These are phyloP conservation scores for Falcaria lacertinaria DNA, from an alignment of 2,888 invertebrate species.

Conservation along the genomic window DNA sequence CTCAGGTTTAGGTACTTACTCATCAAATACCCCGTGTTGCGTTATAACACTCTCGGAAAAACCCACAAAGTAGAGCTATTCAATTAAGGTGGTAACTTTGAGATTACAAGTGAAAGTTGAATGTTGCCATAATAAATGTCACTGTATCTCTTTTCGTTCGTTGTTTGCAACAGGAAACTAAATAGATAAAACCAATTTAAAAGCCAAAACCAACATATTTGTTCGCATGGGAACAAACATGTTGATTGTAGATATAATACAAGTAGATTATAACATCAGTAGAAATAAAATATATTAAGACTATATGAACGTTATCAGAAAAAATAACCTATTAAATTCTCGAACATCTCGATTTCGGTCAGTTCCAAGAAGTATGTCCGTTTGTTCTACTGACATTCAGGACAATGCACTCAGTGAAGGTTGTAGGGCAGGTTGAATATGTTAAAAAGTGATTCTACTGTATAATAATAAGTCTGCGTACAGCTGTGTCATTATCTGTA, in stretches of 20 bases:
- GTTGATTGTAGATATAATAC: constrained; percentile 8
- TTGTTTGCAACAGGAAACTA: no score
- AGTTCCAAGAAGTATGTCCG: constrained; percentile 12
- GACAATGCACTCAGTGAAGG: neutral
- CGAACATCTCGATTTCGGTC: constrained; percentile 21
- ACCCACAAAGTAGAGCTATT: constrained; percentile 7
- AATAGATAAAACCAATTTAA: no score
- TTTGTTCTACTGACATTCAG: constrained; percentile 28
- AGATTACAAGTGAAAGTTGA: constrained; percentile 24
- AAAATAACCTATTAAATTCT: constrained; percentile 22
- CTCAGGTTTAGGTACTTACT: neutral
- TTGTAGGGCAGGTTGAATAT: neutral
- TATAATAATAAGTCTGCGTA: constrained; percentile 3
- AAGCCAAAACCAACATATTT: no score
- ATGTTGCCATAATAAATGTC: constrained; percentile 10
- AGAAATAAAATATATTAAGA: no score
- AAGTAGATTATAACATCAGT: no score
- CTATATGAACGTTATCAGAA: constrained; percentile 10
- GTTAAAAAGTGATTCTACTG: constrained; percentile 1
- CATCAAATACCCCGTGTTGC: constrained; percentile 1
- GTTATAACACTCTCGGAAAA: no score
- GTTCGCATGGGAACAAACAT: no score
- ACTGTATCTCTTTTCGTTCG: no score
- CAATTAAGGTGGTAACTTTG: constrained; percentile 15
- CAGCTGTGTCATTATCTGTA: constrained; percentile 20